Evolutionary conservation across 2,113 vertebrate species (phyloP), one percentile per base, ranked within the genome.

Genomic region (Paedocypris sp.): DNA sequence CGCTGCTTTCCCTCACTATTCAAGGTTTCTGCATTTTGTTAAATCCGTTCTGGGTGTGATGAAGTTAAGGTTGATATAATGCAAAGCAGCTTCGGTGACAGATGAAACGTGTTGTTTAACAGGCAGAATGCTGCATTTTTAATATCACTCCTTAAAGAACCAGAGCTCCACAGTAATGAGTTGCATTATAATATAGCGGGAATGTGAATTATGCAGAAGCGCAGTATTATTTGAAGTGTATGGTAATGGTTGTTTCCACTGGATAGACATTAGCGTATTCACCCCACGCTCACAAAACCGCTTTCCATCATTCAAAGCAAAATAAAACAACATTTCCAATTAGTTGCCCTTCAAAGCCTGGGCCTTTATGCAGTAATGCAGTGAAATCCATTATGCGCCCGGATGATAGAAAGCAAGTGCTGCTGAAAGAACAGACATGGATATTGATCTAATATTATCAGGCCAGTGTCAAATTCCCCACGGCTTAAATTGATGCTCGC

Each of bases 71-170:
- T 58, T 70, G 56, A 43, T 47, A 70, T 64, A 66, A 70, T 72
- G 46, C 62, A 59, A 65, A 62, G 61, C 61, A 60, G 59, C 47
- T 33, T 67, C 50, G 15, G 57, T 66, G 70, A 66, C 53, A 51
- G 66, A 60, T 32, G 61, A 66, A 66, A 56, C 50, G 20, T 60
- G 60, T 66, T 70, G 71, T 77, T 58, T 74, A 73, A 68, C 62
- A 73, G 70, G 59, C 46, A 66, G 51, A 65, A 75, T 62, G 60
- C 66, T 73, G 65, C 54, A 75, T 77, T 72, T 73, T 74, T 73
- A 75, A 75, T 74, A 69, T 56, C 56, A 33, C 47, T 63, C 62
- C 71, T 67, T 65, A 70, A 72, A 68, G 69, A 58, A 25, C 7
- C 22, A 31, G 49, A 39, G 60, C 59, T 64, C 62, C 56, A 59